These are phyloP conservation scores for Platycheirus albimanus DNA, from an alignment of 2,888 invertebrate species.

Conservation along the genomic window DNA sequence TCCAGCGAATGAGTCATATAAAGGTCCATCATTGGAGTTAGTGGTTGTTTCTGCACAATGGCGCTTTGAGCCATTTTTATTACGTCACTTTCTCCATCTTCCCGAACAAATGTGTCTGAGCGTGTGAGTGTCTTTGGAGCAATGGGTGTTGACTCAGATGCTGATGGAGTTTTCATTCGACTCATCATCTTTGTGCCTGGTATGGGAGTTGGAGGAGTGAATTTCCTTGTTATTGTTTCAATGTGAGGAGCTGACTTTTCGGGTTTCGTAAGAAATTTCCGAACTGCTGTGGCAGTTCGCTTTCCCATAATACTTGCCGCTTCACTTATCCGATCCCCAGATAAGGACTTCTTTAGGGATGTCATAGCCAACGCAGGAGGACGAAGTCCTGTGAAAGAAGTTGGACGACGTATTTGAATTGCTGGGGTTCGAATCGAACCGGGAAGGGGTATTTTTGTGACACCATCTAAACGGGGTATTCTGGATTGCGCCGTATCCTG, in stretches of 20 bases:
- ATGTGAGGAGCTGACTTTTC: conserved; percentile 73
- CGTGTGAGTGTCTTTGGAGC: conserved; percentile 76
- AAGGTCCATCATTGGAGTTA: conserved; percentile 57
- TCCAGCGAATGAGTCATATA: conserved; percentile 61
- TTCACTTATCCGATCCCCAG: conserved; percentile 79
- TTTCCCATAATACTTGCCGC: conserved; percentile 79
- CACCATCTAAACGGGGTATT: conserved; percentile 80
- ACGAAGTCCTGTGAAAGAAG: conserved; percentile 76
- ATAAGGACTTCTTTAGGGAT: conserved; percentile 78
- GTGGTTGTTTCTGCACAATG: conserved; percentile 42
- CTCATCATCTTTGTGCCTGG: conserved; percentile 70
- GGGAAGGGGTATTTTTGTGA: conserved; percentile 80
- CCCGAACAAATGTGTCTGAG: conserved; percentile 81
- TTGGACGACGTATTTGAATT: conserved; percentile 77
- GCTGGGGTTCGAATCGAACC: conserved; percentile 76
- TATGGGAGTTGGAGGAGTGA: conserved; percentile 75
- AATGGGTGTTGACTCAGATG: conserved; percentile 36
- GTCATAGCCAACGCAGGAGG: conserved; percentile 66
- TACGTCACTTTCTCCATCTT: conserved; percentile 76
- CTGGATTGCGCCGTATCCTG: conserved; percentile 81
- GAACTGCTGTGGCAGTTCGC: conserved; percentile 78
- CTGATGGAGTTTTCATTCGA: conserved; percentile 58
- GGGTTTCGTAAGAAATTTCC: conserved; percentile 78
- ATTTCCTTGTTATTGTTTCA: conserved; percentile 44
- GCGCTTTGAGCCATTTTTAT: conserved; percentile 65